Base-by-base conservation (phyloP, 2,113 vertebrate species). In the Struthidea cinerea region DNA sequence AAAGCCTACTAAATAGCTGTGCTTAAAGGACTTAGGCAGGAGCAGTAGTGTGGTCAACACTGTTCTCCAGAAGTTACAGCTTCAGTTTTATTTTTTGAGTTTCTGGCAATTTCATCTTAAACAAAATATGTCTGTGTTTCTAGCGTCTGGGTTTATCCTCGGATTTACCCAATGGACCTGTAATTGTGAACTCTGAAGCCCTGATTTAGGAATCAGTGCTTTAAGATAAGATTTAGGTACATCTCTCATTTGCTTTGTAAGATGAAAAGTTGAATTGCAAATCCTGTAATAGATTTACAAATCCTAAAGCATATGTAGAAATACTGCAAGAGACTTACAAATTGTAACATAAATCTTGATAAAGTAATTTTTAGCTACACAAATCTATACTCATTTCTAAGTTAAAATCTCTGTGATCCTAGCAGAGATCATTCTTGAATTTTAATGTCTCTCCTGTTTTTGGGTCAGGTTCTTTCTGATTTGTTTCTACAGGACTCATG, bases 271-370 rank as follows among this genome's bases (percentile, higher is more conserved):
- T 87, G 67, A 83, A 64, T 63, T 85, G 50, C 28, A 95, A 91
- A 95, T 96, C 84, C 70, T 65, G 6, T 82, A 85, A 95, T 76
- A 73, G 78, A 69, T 93, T 87, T 84, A 83, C 57, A 96, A 90
- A 88, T 93, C 82, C 53, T 82, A 52, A 68, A 82, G 56, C 41
- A 52, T 47, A 68, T 69, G 41, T 83, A 73, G 82, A 87, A 85
- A 90, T 79, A 73, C 60, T 84, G 64, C 39, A 78, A 75, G 42
- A 87, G 84, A 87, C 79, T 91, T 94, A 71, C 28, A 92, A 93
- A 76, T 76, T 0, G 21, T 78, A 84, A 16, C 68, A 50, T 81
- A 92, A 82, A 79, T 82, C 69, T 84, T 56, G 35, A 76, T 91
- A 70, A 87, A 88, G 61, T 76, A 61, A 78, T 75, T 84, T 92